Percentiles rank a stretch among this genome's conserved stretches.
Conservation (phyloP, 2,113 vertebrate species). For the Brachionichthys hirsutus region DNA sequence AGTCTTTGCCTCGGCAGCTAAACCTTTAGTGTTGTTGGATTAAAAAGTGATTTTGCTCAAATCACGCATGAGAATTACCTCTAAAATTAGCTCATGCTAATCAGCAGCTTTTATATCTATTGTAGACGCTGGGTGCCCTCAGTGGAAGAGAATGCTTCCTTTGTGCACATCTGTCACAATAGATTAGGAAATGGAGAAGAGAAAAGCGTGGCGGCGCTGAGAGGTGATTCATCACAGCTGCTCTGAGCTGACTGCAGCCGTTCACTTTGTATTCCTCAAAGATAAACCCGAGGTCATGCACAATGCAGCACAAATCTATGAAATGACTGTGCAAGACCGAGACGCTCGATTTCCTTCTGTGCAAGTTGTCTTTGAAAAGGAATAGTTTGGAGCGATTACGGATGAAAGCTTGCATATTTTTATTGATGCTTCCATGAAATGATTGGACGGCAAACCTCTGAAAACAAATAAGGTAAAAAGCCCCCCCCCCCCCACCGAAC, state of each 20-base stretch:
- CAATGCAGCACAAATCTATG: constrained; percentile 7
- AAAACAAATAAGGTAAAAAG: constrained; percentile 21
- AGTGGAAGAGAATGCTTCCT: constrained; percentile 60
- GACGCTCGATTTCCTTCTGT: background rate
- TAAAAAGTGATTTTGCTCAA: background rate
- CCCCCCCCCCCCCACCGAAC: background rate
- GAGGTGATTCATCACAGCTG: constrained; percentile 74
- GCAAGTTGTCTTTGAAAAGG: constrained; percentile 6
- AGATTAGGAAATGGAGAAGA: constrained; percentile 60
- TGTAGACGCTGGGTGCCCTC: constrained; percentile 44
- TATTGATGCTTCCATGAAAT: background rate
- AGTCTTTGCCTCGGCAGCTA: background rate
- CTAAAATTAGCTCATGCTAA: constrained; percentile 27
- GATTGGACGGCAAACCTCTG: constrained; percentile 1
- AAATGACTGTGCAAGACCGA: constrained; percentile 2
- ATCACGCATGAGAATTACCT: too few species aligned
- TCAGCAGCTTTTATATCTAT: constrained; percentile 33
- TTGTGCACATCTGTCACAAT: constrained; percentile 68
- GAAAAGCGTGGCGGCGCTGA: constrained; percentile 48
- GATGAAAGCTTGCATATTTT: background rate
- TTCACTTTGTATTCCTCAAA: constrained; percentile 41
- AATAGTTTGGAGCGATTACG: background rate
- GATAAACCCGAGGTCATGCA: constrained; percentile 30
- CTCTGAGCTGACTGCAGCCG: constrained; percentile 36
- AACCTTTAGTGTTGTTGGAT: background rate